Evolutionary conservation across 35 echinoderm and acorn worm species (phyloP), one percentile per base, ranked within the genome.

Genomic region (Apostichopus japonicus): DNA sequence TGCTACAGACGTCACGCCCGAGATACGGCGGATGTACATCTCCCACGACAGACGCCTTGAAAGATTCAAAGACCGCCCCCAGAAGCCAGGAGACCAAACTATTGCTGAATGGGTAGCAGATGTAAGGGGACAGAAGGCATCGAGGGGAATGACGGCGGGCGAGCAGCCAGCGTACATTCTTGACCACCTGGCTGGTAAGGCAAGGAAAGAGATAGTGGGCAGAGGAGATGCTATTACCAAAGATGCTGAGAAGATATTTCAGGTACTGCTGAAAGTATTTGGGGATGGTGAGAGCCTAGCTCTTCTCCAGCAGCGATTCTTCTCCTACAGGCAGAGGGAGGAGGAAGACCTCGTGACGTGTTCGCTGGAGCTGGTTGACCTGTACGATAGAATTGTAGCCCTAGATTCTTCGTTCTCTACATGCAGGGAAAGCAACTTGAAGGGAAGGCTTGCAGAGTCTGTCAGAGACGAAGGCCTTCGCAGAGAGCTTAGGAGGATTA

Each of bases 21-120:
- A n/a, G n/a, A n/a, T n/a, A n/a, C n/a, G n/a, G n/a, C n/a, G n/a
- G n/a, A n/a, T n/a, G n/a, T n/a, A n/a, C n/a, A n/a, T n/a, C n/a
- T n/a, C n/a, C n/a, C n/a, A n/a, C n/a, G n/a, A n/a, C n/a, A n/a
- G n/a, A n/a, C n/a, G n/a, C n/a, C n/a, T n/a, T n/a, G n/a, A n/a
- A n/a, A n/a, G n/a, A n/a, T n/a, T n/a, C n/a, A n/a, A n/a, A n/a
- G n/a, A n/a, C n/a, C n/a, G n/a, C n/a, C n/a, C n/a, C n/a, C n/a
- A n/a, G n/a, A n/a, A n/a, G n/a, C n/a, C n/a, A n/a, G n/a, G n/a
- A n/a, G n/a, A n/a, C n/a, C n/a, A n/a, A n/a, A n/a, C n/a, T n/a
- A n/a, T n/a, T n/a, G n/a, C n/a, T 21, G 95, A 94, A 17, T 92
- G 93, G 93, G 83, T 96, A 5, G 93, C 79, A 7, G 88, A 93